Evolutionary conservation across 2,113 vertebrate species (phyloP).

Genomic region (Nothocercus nigrocapillus): DNA sequence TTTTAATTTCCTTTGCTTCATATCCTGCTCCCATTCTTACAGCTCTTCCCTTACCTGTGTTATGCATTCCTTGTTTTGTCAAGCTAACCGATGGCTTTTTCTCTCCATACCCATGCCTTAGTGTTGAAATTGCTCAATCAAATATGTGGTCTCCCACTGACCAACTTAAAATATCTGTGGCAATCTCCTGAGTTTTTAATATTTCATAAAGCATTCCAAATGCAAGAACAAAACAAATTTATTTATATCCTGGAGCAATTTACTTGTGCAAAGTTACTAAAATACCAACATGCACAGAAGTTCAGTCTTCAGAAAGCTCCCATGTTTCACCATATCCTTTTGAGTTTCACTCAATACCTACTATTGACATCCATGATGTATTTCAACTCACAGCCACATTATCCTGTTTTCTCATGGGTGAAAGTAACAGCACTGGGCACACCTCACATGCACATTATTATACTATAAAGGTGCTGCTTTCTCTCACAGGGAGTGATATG

Average conservation of each 20-base stretch:
- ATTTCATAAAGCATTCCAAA: neutral
- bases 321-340: neutral
- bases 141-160: neutral
- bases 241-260: neutral
- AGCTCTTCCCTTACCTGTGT: accelerated
- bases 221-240: neutral
- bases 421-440: neutral
- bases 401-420: neutral
- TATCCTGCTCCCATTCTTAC: neutral
- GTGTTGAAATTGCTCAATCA: neutral
- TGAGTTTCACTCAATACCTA: neutral
- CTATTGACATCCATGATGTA: neutral
- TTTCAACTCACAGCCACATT: neutral
- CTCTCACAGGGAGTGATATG: neutral
- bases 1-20: neutral
- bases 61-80: neutral
- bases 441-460: neutral
- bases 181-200: neutral
- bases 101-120: neutral
- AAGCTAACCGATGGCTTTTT: neutral
- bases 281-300: neutral
- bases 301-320: neutral
- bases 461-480: neutral
- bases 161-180: neutral
- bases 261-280: neutral